These are phyloP conservation scores for Epinephelus moara DNA, from an alignment of 2,113 vertebrate species.

Conservation along the genomic window DNA sequence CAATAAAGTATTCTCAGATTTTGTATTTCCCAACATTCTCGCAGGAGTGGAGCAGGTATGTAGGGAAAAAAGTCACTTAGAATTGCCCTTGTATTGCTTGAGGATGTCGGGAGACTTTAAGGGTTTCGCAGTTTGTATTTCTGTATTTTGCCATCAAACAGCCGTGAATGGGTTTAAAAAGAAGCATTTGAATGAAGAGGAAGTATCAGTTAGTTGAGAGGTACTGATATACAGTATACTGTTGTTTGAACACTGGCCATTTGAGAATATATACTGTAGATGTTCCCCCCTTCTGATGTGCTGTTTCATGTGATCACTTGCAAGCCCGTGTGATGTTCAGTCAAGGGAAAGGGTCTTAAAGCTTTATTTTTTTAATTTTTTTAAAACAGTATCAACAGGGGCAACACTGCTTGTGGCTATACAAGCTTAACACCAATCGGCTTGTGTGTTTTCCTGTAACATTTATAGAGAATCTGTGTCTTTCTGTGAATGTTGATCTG, in stretches of 20 bases:
- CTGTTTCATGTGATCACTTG: slow-evolving; percentile 44
- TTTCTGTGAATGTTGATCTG: slow-evolving; percentile 32
- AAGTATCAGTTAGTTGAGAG: slow-evolving; percentile 1
- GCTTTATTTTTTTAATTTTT: background rate
- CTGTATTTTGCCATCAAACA: slow-evolving; percentile 53
- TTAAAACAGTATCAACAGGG: slow-evolving; percentile 23
- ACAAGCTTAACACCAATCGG: slow-evolving; percentile 29
- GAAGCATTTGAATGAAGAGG: slow-evolving; percentile 25
- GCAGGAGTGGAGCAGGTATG: slow-evolving; percentile 59
- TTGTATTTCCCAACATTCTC: slow-evolving; percentile 73
- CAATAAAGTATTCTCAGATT: slow-evolving; percentile 73
- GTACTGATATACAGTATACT: slow-evolving; percentile 1
- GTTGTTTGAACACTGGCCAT: slow-evolving; percentile 53
- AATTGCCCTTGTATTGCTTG: slow-evolving; percentile 56
- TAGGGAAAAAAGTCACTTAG: slow-evolving; percentile 49
- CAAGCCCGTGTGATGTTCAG: slow-evolving; percentile 37
- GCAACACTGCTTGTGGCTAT: slow-evolving; percentile 33
- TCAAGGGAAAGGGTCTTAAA: slow-evolving; percentile 14
- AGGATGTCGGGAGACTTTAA: slow-evolving; percentile 62
- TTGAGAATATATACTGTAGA: slow-evolving; percentile 32
- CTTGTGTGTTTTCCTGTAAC: slow-evolving; percentile 27
- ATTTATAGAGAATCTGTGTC: slow-evolving; percentile 48
- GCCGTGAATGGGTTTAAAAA: slow-evolving; percentile 35
- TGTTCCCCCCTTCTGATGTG: slow-evolving; percentile 4
- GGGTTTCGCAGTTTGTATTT: slow-evolving; percentile 57